Percentiles rank a stretch among this genome's conserved stretches.
Conservation (phyloP, 2,888 invertebrate genomes). For the Eilema griseolum region DNA sequence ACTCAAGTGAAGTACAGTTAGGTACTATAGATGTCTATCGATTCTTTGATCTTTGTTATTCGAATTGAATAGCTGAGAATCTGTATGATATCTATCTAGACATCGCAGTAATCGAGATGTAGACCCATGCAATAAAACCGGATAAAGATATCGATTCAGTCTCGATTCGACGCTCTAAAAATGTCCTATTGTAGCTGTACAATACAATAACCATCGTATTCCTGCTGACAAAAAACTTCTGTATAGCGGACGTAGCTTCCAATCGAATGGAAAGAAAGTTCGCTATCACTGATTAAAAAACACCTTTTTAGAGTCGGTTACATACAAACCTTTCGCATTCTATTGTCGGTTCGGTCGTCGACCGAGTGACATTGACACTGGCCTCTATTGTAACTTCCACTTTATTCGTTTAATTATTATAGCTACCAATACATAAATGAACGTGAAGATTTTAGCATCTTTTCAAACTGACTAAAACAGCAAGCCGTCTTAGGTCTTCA, state of each 20-base stretch:
- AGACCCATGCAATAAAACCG: not conserved
- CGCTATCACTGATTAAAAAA: slow-evolving; percentile 35
- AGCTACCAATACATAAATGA: not conserved
- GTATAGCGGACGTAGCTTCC: slow-evolving; percentile 15
- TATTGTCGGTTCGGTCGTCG: slow-evolving; percentile 39
- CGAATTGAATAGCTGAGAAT: not conserved
- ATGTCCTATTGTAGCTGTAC: slow-evolving; percentile 3
- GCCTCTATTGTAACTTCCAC: slow-evolving; percentile 33
- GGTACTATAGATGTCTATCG: not conserved
- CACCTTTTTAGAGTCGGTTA: slow-evolving; percentile 39
- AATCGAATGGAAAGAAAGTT: slow-evolving; percentile 44
- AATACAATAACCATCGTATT: slow-evolving; percentile 1
- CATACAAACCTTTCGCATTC: slow-evolving; percentile 31
- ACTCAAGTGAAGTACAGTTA: not conserved
- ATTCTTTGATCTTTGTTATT: not conserved
- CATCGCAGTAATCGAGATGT: not conserved
- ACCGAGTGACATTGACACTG: slow-evolving; percentile 54
- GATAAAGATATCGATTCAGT: slow-evolving; percentile 13
- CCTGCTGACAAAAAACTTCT: slow-evolving; percentile 26
- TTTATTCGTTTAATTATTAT: slow-evolving; percentile 27
- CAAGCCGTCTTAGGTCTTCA: no score
- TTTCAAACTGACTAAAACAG: no score
- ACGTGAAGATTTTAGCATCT: not conserved
- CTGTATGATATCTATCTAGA: not conserved
- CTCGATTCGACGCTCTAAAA: slow-evolving; percentile 3